A percentile compares a stretch with the other conserved stretches of the same genome.
Conservation (phyloP, 2,888 invertebrate species). For the Pseudococcus longispinus region DNA sequence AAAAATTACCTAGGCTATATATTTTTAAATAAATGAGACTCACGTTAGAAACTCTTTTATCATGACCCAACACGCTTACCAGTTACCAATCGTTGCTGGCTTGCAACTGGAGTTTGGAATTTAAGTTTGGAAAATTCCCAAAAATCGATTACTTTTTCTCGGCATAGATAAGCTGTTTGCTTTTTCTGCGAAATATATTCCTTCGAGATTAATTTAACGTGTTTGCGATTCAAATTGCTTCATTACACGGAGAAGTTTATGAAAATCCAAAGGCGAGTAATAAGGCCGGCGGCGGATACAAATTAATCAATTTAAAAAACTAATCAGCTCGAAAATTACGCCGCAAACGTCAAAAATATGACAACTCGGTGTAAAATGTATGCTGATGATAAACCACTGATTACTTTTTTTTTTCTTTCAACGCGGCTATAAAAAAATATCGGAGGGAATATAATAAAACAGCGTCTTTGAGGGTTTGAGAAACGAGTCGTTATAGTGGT, state of each 20-base stretch:
- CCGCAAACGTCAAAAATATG: neutral
- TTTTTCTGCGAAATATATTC: neutral
- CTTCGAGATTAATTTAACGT: conserved; percentile 11
- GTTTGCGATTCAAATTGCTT: conserved; percentile 16
- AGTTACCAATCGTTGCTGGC: neutral
- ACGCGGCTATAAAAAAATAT: neutral
- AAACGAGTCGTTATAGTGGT: neutral
- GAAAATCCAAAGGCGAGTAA: neutral
- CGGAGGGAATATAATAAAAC: neutral
- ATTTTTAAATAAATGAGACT: neutral
- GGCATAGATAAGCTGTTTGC: neutral
- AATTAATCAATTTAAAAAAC: conserved; percentile 24
- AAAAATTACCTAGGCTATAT: neutral
- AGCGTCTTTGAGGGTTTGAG: neutral
- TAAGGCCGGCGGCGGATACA: neutral
- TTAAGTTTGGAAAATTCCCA: conserved; percentile 3
- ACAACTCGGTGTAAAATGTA: neutral
- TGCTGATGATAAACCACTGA: neutral
- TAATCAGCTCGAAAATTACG: neutral
- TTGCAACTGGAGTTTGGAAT: neutral
- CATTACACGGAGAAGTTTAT: neutral
- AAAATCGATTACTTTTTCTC: neutral
- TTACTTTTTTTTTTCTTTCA: neutral
- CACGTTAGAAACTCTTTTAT: conserved; percentile 6
- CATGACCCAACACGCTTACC: conserved; percentile 10